Evolutionary conservation across 2,113 vertebrate genomes (phyloP), one percentile per base, ranked within the genome.

Genomic region (Chaetodon trifascialis): DNA sequence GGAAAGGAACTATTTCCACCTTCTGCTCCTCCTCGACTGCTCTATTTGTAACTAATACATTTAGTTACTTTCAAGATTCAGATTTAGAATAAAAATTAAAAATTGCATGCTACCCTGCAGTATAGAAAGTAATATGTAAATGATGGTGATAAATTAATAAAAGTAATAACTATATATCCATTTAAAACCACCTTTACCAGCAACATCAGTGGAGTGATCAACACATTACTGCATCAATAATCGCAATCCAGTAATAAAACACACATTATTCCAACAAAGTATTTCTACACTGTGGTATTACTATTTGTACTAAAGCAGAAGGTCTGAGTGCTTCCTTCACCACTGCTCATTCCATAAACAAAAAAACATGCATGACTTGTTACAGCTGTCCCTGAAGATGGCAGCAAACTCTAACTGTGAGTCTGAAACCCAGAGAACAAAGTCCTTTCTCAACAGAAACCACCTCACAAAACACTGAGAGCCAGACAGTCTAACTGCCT

Each of bases 391-490:
- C 84, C 92, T 88, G 40, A 76, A 80, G 92, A 76, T 87, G 92
- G 92, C 87, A 90, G 90, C 87, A 92, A 74, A 73, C 68, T 23
- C n/a, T 63, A n/a, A 46, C 30, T 11, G 10, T 70, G 23, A 11
- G 0, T 2, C n/a, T 21, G 6, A 70, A 17, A 55, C 23, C 6
- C 21, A 38, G 0, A 38, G 64, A 60, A 44, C 16, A 60, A 52
- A 63, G 56, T 47, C 38, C 21, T 30, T 25, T 40, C 8, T 25
- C 42, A n/a, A 66, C 62, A 11, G 11, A 3, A 17, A 52, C 11
- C n/a, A 16, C 14, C 15, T 14, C 73, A 68, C 16, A n/a, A 59
- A 30, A 30, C 30, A 30, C 30, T 30, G 30, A 30, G 30, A 44
- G 63, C 54, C 63, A 60, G 70, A 54, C 62, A 51, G 55, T 75